Evolutionary conservation across 2,113 vertebrate species (phyloP).

Genomic region (Entelurus aequoreus): DNA sequence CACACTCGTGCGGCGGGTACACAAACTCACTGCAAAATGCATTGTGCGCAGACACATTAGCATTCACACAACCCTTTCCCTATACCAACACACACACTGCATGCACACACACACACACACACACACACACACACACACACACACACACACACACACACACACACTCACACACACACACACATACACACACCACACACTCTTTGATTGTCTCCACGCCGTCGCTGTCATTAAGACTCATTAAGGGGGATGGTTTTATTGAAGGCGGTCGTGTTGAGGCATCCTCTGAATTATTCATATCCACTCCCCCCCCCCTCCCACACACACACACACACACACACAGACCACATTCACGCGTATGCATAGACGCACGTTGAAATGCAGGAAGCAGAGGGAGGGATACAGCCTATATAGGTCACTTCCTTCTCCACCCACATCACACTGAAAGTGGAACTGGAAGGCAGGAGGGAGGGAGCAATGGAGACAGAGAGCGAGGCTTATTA

Average conservation of each 20-base stretch:
- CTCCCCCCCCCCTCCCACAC: conserved; percentile 21
- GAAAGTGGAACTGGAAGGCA: conserved; percentile 63
- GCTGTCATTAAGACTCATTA: conserved; percentile 75
- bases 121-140: conserved; percentile 11
- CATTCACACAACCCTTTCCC: conserved; percentile 18
- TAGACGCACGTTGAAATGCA: conserved; percentile 46
- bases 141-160: conserved; percentile 2
- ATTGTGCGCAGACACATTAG: conserved; percentile 8
- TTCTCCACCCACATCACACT: conserved; percentile 61
- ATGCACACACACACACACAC: conserved; percentile 29
- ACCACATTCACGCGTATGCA: background rate
- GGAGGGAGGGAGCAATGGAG: conserved; percentile 34
- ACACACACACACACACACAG: conserved; percentile 19
- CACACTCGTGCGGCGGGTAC: conserved; percentile 11
- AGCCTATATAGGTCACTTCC: conserved; percentile 76
- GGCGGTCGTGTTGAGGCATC: conserved; percentile 66
- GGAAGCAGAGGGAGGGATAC: conserved; percentile 51
- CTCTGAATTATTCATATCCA: conserved; percentile 69
- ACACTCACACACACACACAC: conserved; percentile 18
- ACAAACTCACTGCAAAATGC: conserved; percentile 9
- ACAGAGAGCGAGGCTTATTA: conserved; percentile 55
- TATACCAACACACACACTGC: conserved; percentile 16
- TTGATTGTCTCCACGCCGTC: conserved; percentile 66
- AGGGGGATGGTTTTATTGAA: conserved; percentile 74
- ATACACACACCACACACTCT: conserved; percentile 30